Base-by-base conservation (phyloP, 1,140 invertebrate genomes). In the Ips nitidus region DNA sequence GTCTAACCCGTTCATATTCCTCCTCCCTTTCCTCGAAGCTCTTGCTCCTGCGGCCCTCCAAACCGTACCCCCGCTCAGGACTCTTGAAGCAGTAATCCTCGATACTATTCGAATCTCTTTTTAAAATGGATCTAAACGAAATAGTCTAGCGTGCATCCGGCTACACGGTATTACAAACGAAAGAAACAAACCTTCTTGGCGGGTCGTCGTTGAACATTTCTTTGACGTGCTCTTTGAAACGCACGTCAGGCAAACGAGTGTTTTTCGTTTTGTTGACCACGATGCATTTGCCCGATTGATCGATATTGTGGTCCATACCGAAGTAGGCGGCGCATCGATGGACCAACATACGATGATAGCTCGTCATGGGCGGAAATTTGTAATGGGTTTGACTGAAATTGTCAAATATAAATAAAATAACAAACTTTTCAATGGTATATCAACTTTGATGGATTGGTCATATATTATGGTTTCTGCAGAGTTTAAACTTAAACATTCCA, bases 291-390 rank as follows among this genome's bases (percentile, higher is more conserved):
- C 94, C 94, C 42, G 90, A 89, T 73, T 89, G 86, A 82, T 98
- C 95, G 38, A 97, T 90, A 80, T 96, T 96, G 80, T 98, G 95
- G 66, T 96, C 94, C 83, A 98, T 89, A 52, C 94, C 93, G 81
- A 97, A 97, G 77, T 92, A 94, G 50, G 94, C 93, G 2, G 95
- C 94, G 50, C 94, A 92, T 39, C 95, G 89, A 83, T 98, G 95
- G 3, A 97, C 94, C 70, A 98, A 81, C 94, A 98, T 97, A 42
- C 95, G 86, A 74, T 97, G 94, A 83, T 98, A 98, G 50, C 94
- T 96, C 50, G 93, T 94, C 90, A 95, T 94, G 76, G 89, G 89
- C 3, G 91, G 90, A 84, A 97, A 97, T 76, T 92, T 93, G 70
- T 91, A 89, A 73, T 91, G 87, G 77, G 86, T 88, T 62, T 86